Base-by-base conservation (phyloP, 2,797 vertebrate species). In the Sandelia bainsii region DNA sequence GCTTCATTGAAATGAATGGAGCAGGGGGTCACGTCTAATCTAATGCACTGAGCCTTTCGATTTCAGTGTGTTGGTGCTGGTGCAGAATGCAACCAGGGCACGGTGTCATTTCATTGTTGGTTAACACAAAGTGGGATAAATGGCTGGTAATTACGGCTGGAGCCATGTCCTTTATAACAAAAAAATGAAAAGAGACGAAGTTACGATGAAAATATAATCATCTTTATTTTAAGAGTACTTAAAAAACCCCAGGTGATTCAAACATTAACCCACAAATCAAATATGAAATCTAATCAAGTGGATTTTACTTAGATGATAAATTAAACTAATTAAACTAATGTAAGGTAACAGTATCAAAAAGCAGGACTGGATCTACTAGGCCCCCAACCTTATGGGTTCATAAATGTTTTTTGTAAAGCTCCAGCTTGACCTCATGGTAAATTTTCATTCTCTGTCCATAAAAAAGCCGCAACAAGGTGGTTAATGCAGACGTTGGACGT, bases 51-150 rank as follows among this genome's bases (percentile, higher is more conserved):
- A 62, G 46, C 46, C 48, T 54, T 2, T 1, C 7, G 49, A 22
- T 5, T 12, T n/a, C 16, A 0, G 17, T 10, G 70, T 44, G 77
- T 34, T 29, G 54, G 52, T 59, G 68, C 39, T 6, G 63, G 32
- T 40, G 83, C 52, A 22, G 48, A 54, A 68, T 32, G 72, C 11
- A 53, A 67, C 44, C 71, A 8, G 78, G 62, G 16, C 60, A 2
- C 5, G 0, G 39, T 20, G 77, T 72, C 70, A 29, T 45, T 69
- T 72, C 67, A 60, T 45, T 39, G 69, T 2, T 73, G 46, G 77
- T 82, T 65, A 76, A 77, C 75, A 76, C 65, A 73, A 74, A 87
- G 80, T 51, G 68, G 69, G 52, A 87, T 79, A 85, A 85, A 87
- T 82, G 71, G 58, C 60, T 3, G 23, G 64, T 72, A 42, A 80